phyloP scores from a whole-genome alignment of 2,797 vertebrate genomes.

The Garrulus glandarius region DNA sequence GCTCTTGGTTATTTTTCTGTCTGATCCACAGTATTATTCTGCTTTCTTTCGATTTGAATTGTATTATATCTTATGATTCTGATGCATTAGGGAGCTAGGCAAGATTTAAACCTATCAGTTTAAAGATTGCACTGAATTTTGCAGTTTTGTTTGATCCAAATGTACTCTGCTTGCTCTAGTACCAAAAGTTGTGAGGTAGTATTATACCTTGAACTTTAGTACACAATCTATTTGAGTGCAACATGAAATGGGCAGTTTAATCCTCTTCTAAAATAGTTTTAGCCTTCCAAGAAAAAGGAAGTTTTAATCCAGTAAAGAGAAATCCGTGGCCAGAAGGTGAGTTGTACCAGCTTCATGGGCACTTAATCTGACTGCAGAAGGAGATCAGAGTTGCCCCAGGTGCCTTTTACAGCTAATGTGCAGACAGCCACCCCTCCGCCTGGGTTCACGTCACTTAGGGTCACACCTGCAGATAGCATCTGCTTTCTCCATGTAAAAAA shows the following conservation, averaged over 20 bases:
- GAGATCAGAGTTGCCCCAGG: not conserved
- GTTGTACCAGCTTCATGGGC: not conserved
- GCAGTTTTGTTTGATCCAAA: not conserved
- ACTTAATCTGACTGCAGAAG: not conserved
- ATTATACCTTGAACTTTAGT: not conserved
- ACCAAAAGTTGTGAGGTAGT: not conserved
- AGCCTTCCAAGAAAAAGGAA: not conserved
- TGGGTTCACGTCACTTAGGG: fast-evolving
- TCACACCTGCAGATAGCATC: fast-evolving
- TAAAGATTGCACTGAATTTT: not conserved
- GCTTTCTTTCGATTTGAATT: not conserved
- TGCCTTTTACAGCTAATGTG: not conserved
- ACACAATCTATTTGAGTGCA: not conserved
- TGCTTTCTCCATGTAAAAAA: not conserved
- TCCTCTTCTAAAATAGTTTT: not conserved
- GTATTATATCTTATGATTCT: not conserved
- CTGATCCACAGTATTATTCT: not conserved
- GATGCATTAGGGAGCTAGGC: not conserved
- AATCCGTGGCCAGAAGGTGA: not conserved
- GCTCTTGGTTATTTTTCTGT: not conserved
- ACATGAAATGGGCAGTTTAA: not conserved
- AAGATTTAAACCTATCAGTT: not conserved
- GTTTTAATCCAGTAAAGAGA: not conserved
- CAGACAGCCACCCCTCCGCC: not conserved
- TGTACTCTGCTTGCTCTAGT: not conserved